A percentile compares a stretch with the other conserved stretches of the same genome.
These are phyloP conservation scores for Yasuhikotakia modesta DNA, from an alignment of 2,797 vertebrate species.

Conservation along the genomic window DNA sequence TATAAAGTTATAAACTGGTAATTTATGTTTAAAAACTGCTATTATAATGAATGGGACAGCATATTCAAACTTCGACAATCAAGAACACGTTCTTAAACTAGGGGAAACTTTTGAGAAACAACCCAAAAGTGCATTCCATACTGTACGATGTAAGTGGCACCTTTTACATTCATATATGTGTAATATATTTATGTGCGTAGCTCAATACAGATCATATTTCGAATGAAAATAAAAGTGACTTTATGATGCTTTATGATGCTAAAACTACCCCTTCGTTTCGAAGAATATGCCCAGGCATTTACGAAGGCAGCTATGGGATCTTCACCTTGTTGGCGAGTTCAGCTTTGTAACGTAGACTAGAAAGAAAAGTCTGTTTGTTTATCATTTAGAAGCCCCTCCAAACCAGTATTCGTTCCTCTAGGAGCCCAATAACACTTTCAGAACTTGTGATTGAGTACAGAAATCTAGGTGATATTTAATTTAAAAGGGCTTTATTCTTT, in stretches of 20 bases:
- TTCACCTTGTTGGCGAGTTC: constrained; percentile 59
- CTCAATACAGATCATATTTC: neutral
- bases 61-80: constrained; percentile 83
- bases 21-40: constrained; percentile 56
- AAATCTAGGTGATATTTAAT: neutral
- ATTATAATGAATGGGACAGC: constrained; percentile 86
- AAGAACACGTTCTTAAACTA: constrained; percentile 88
- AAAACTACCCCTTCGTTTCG: neutral
- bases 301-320: constrained; percentile 27
- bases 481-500: neutral
- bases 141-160: constrained; percentile 90
- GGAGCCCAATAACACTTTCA: neutral
- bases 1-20: constrained; percentile 46
- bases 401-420: neutral
- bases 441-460: neutral
- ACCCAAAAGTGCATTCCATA: constrained; percentile 92
- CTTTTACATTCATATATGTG: constrained; percentile 27
- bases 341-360: neutral
- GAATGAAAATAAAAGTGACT: neutral
- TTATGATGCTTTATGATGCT: neutral
- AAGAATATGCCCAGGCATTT: constrained; percentile 37
- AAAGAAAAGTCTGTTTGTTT: neutral
- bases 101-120: constrained; percentile 93
- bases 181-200: neutral
- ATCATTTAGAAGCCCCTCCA: neutral